Evolutionary conservation across 2,888 invertebrate species (phyloP).

Genomic region (Cheilosia impressa): DNA sequence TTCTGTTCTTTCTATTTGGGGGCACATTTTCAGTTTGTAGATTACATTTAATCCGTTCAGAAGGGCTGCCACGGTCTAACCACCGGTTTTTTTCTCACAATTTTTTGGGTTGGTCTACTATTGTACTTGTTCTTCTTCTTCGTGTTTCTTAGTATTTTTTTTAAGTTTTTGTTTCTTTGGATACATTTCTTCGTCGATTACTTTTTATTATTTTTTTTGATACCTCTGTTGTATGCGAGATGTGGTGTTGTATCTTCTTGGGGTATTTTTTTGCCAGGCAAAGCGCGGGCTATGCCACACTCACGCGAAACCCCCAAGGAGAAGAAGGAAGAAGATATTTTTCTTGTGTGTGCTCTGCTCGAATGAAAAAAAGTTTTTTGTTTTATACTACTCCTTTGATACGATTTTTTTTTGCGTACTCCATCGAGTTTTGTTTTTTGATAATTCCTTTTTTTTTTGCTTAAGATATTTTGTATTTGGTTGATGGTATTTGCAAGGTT

Average conservation of each 20-base stretch:
- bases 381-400: slow-evolving; percentile 62
- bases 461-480: slow-evolving; percentile 36
- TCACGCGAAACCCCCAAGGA: slow-evolving; percentile 74
- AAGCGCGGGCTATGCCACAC: slow-evolving; percentile 73
- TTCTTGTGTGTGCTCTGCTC: slow-evolving; percentile 70
- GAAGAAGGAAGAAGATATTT: slow-evolving; percentile 73
- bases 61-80: slow-evolving; percentile 78
- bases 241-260: slow-evolving; percentile 62
- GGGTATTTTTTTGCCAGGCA: slow-evolving; percentile 64
- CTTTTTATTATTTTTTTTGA: slow-evolving; percentile 65
- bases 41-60: slow-evolving; percentile 81
- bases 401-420: slow-evolving; percentile 57
- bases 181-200: slow-evolving; percentile 62
- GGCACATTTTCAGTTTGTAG: slow-evolving; percentile 79
- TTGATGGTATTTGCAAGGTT: slow-evolving; percentile 72
- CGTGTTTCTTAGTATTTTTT: slow-evolving; percentile 50
- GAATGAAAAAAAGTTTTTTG: slow-evolving; percentile 24
- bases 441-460: slow-evolving; percentile 26
- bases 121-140: slow-evolving; percentile 73
- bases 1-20: slow-evolving; percentile 76
- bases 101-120: slow-evolving; percentile 77
- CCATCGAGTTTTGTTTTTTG: slow-evolving; percentile 40
- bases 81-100: slow-evolving; percentile 76
- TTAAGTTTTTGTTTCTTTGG: slow-evolving; percentile 61
- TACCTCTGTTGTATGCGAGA: slow-evolving; percentile 50